Percentiles rank a stretch among this genome's conserved stretches.
These are phyloP conservation scores for Marmota monax DNA, from an alignment of 2,113 vertebrate species.

Conservation along the genomic window DNA sequence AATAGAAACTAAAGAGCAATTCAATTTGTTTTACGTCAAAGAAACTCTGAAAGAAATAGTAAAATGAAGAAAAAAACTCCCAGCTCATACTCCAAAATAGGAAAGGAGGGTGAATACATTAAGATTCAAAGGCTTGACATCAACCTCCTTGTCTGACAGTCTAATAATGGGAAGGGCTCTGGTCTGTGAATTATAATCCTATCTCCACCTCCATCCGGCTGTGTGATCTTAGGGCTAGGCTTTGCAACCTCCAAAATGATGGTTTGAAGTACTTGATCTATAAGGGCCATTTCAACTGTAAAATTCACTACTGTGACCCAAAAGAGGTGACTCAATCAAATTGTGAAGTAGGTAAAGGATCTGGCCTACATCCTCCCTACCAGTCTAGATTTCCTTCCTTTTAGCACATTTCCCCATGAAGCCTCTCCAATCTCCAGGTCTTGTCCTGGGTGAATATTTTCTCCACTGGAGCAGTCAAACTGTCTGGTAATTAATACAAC, in stretches of 20 bases:
- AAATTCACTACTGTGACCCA: not conserved
- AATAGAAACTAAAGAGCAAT: not conserved
- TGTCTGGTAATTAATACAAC: slow-evolving; percentile 60
- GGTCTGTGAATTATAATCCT: not conserved
- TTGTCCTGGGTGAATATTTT: slow-evolving; percentile 44
- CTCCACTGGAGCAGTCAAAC: not conserved
- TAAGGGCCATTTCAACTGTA: not conserved
- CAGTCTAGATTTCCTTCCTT: not conserved
- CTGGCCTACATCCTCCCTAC: not conserved
- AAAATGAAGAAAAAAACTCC: not conserved
- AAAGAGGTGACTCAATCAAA: not conserved
- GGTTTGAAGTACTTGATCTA: not conserved
- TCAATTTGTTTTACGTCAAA: not conserved
- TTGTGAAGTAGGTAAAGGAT: not conserved
- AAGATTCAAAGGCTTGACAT: slow-evolving; percentile 26
- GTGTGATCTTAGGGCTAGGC: not conserved
- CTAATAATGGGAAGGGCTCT: not conserved
- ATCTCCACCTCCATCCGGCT: not conserved
- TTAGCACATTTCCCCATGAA: not conserved
- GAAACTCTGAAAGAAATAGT: not conserved
- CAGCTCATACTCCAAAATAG: not conserved
- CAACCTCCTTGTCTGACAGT: not conserved
- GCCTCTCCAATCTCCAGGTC: slow-evolving; percentile 16
- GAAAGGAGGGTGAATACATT: not conserved
- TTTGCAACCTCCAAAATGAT: not conserved